phyloP scores from a whole-genome alignment of 2,888 invertebrate species.

The Dastarcus helophoroides region DNA sequence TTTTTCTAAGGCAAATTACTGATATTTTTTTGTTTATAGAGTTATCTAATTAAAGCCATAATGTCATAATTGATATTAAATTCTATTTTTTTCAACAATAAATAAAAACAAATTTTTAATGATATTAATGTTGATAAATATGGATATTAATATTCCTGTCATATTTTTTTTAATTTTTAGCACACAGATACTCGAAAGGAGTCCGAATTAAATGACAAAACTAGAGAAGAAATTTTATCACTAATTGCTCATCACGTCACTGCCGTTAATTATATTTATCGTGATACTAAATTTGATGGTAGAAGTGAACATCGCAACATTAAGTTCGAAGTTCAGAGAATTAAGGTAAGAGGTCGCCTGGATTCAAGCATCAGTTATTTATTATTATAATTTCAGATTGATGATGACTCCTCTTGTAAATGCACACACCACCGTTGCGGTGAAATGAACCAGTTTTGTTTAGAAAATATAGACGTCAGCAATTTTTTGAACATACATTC shows the following conservation, averaged over 20 bases:
- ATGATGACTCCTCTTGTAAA: conserved; percentile 74
- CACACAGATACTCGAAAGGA: conserved; percentile 58
- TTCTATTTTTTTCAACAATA: no score
- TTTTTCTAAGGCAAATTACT: no score
- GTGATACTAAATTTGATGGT: conserved; percentile 90
- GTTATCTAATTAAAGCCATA: no score
- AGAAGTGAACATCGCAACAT: conserved; percentile 81
- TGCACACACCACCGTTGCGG: conserved; percentile 45
- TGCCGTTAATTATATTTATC: conserved; percentile 94
- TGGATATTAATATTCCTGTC: no score
- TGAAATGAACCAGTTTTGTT: conserved; percentile 81
- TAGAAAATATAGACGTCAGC: conserved; percentile 96
- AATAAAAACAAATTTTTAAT: no score
- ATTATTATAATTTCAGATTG: conserved; percentile 54
- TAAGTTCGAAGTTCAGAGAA: conserved; percentile 90
- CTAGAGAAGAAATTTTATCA: conserved; percentile 92
- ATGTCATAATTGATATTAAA: no score
- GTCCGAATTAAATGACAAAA: conserved; percentile 70
- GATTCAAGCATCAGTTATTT: neutral
- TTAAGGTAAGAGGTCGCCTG: conserved; percentile 48
- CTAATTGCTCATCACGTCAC: conserved; percentile 97
- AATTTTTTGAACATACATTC: conserved; percentile 98
- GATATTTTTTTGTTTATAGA: no score
- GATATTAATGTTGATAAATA: no score
- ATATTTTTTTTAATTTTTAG: no score